phyloP scores from a whole-genome alignment of 2,797 vertebrate species.

The Selene dorsalis region DNA sequence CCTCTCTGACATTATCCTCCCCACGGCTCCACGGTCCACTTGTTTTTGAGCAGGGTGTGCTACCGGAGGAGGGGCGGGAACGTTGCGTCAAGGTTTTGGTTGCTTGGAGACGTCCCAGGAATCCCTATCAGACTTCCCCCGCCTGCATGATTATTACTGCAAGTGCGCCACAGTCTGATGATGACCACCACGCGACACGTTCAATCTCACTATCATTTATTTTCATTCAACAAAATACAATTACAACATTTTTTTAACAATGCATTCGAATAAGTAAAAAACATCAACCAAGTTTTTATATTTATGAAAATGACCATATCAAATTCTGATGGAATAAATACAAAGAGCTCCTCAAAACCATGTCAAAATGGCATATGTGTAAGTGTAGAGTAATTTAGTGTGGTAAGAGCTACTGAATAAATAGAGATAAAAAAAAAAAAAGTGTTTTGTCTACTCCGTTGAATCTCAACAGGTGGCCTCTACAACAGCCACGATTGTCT shows the following conservation, averaged over 20 bases:
- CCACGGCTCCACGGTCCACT: conserved; percentile 49
- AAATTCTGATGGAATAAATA: conserved; percentile 21
- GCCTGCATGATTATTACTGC: conserved; percentile 36
- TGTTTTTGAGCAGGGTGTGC: conserved; percentile 63
- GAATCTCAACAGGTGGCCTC: not conserved
- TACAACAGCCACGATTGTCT: conserved; percentile 23
- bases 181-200: conserved; percentile 7
- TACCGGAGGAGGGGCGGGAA: conserved; percentile 71
- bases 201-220: conserved; percentile 27
- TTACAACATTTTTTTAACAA: not conserved
- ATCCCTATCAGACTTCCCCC: conserved; percentile 61
- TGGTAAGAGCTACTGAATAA: conserved; percentile 18
- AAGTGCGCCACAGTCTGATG: conserved; percentile 45
- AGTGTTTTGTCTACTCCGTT: not conserved
- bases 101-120: conserved; percentile 79
- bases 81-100: conserved; percentile 80
- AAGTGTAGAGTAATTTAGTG: not conserved
- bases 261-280: conserved; percentile 11
- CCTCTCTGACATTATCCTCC: not conserved
- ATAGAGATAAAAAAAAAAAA: conserved; percentile 18
- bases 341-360: not conserved
- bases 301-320: not conserved
- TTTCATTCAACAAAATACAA: conserved; percentile 21
- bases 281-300: conserved; percentile 8
- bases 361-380: not conserved